A percentile compares a stretch with the other conserved stretches of the same genome.
phyloP scores from a whole-genome alignment of 2,797 vertebrate genomes.

The Margarornis squamiger region DNA sequence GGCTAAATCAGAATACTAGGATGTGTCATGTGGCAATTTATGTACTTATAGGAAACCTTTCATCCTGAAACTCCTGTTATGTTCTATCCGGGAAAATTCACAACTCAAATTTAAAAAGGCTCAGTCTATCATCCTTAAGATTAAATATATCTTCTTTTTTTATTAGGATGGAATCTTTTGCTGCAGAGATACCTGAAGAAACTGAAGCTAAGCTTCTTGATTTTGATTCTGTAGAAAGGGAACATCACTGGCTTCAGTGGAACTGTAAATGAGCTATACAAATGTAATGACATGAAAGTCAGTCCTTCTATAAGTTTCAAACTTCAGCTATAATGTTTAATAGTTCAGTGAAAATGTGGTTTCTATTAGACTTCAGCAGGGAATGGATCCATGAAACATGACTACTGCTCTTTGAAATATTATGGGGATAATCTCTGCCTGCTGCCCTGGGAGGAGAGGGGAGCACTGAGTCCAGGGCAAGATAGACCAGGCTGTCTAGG shows the following conservation, averaged over 20 bases:
- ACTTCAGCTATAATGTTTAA: neutral
- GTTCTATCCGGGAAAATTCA: neutral
- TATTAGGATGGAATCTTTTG: neutral
- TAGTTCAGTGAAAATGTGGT: neutral
- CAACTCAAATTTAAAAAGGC: neutral
- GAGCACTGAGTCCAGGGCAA: rapidly evolving
- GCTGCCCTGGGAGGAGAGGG: neutral
- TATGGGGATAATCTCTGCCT: neutral
- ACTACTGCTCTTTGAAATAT: neutral
- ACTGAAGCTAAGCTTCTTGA: neutral
- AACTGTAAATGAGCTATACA: neutral
- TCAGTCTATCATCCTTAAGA: neutral
- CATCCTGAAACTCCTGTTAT: neutral
- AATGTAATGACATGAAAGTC: neutral
- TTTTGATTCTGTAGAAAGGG: neutral
- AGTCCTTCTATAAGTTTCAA: neutral
- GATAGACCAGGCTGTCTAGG: neutral
- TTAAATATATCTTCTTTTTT: neutral
- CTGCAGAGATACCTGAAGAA: neutral
- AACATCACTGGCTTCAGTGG: neutral
- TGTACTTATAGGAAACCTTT: neutral
- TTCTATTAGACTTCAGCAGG: neutral
- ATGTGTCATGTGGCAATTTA: neutral
- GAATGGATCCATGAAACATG: neutral
- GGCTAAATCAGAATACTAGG: neutral